These are phyloP conservation scores for Etheostoma spectabile DNA, from an alignment of 2,113 vertebrate species.

Conservation along the genomic window DNA sequence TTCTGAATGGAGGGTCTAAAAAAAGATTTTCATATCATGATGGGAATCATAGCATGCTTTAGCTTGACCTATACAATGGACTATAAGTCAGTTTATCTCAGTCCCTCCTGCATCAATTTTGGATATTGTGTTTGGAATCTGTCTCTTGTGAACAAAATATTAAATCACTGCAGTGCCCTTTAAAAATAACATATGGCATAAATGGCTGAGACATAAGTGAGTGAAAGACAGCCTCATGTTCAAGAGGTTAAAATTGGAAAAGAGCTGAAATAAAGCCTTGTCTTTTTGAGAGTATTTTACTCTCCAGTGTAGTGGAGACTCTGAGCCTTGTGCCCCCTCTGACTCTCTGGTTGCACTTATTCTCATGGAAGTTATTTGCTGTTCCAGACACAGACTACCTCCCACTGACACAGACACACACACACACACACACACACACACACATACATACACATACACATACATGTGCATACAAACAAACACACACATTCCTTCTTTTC, in stretches of 20 bases:
- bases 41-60: neutral
- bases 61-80: neutral
- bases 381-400: slow-evolving; percentile 30
- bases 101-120: neutral
- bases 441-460: slow-evolving; percentile 11
- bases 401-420: slow-evolving; percentile 6
- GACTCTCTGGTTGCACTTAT: slow-evolving; percentile 43
- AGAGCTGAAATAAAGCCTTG: slow-evolving; percentile 33
- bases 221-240: slow-evolving; percentile 41
- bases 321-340: slow-evolving; percentile 50
- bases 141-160: neutral
- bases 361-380: slow-evolving; percentile 71
- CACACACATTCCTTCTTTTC: slow-evolving; percentile 24
- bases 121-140: neutral
- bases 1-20: neutral
- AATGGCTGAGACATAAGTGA: slow-evolving; percentile 18
- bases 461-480: slow-evolving; percentile 6
- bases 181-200: slow-evolving; percentile 14
- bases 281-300: slow-evolving; percentile 52
- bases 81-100: neutral
- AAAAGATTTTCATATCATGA: neutral
- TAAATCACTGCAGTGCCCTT: neutral
- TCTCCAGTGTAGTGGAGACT: slow-evolving; percentile 46
- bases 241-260: slow-evolving; percentile 38
- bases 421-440: slow-evolving; percentile 6